Conservation (phyloP, 1,140 invertebrate genomes). For the Maconellicoccus hirsutus region DNA sequence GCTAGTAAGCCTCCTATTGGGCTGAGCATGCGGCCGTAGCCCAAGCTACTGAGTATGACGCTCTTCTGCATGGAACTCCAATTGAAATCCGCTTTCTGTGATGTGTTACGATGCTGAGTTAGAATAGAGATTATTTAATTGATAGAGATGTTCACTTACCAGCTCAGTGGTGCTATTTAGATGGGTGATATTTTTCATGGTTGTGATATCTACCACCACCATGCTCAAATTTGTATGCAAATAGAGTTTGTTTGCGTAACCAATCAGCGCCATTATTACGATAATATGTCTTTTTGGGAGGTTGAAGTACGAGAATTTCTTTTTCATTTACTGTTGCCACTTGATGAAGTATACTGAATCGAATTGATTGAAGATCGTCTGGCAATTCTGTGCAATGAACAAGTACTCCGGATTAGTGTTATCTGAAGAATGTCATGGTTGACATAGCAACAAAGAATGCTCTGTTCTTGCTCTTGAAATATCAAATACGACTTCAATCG, state of each 20-base stretch:
- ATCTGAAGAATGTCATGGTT: no score
- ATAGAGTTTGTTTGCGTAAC: neutral
- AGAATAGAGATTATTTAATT: no score
- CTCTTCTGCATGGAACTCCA: neutral
- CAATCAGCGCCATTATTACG: neutral
- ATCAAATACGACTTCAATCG: no score
- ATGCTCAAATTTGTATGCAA: neutral
- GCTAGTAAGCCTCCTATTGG: neutral
- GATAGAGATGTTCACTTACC: neutral
- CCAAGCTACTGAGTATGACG: neutral
- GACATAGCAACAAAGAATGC: no score
- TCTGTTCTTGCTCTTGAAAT: no score
- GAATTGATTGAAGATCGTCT: no score
- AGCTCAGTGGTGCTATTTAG: neutral
- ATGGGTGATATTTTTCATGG: neutral
- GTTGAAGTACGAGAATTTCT: neutral
- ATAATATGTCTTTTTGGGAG: neutral
- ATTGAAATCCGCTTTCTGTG: slow-evolving; percentile 27
- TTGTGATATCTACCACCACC: neutral
- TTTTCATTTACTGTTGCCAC: no score
- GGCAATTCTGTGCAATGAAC: no score
- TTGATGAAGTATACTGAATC: no score
- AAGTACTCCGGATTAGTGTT: no score
- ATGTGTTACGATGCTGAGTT: no score
- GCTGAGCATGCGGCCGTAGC: neutral